Percentiles rank a stretch among this genome's conserved stretches.
phyloP scores from a whole-genome alignment of 1,140 invertebrate species.

The Neodiprion lecontei region DNA sequence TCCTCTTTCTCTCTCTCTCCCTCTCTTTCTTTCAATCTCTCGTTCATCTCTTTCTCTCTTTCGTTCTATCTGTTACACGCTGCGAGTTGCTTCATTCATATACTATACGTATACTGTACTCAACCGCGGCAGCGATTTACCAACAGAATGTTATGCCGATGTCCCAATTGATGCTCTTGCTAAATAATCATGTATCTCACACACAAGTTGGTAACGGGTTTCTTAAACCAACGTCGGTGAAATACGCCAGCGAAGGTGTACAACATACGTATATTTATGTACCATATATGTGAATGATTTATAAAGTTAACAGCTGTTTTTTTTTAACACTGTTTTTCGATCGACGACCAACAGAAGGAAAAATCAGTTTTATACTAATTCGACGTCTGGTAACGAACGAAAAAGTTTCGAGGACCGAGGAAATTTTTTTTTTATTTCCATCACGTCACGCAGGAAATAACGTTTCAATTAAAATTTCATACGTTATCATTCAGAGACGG shows the following conservation, averaged over 20 bases:
- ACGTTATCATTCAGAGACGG: too few species aligned
- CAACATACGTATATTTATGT: neutral
- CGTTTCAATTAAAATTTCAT: too few species aligned
- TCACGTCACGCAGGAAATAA: neutral
- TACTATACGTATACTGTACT: conserved; percentile 14
- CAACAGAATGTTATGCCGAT: conserved; percentile 44
- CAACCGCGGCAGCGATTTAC: conserved; percentile 36
- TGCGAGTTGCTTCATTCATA: conserved; percentile 37
- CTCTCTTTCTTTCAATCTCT: conserved; percentile 29
- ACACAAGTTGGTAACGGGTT: too few species aligned
- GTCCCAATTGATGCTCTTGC: conserved; percentile 52
- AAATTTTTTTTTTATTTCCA: neutral
- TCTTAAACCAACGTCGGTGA: too few species aligned
- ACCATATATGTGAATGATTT: neutral
- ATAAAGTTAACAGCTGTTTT: too few species aligned
- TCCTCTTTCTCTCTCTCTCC: conserved; percentile 11
- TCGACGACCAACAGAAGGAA: too few species aligned
- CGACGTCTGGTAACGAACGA: too few species aligned
- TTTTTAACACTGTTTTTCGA: too few species aligned
- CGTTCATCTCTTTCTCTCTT: conserved; percentile 16
- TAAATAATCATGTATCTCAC: conserved; percentile 35
- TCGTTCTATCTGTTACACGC: conserved; percentile 25
- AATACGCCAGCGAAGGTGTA: too few species aligned
- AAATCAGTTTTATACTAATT: too few species aligned
- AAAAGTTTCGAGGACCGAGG: too few species aligned